Evolutionary conservation across 2,113 vertebrate genomes (phyloP), one percentile per base, ranked within the genome.

Genomic region (Sapajus apella): DNA sequence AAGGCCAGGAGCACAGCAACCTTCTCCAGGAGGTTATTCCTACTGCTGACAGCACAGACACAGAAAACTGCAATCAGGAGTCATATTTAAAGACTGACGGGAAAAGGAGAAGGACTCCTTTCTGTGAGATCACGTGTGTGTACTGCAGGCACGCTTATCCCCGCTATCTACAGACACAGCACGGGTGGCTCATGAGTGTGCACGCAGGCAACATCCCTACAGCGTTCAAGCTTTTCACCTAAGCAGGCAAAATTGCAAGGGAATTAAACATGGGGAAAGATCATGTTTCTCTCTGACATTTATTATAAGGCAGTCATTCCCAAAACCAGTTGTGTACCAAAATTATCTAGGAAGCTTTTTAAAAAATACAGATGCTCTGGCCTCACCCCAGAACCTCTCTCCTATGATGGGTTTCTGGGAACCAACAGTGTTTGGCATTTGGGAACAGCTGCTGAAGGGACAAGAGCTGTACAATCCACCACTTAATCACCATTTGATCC

Each of bases 401-500:
- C 58, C 61, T 7, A 43, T 11, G 58, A 47, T 11, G 35, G 35
- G 66, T 30, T 9, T 56, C 18, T 8, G 58, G 40, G 40, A 70
- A 66, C 40, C 3, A 5, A 30, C 4, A n/a, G 16, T 3, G 27
- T 37, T 12, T 61, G 75, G 80, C n/a, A 16, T 12, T 5, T 35
- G 20, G 37, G 35, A 35, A 80, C 1, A 21, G n/a, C 6, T 47
- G 50, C 25, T 61, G 61, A 89, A 85, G 10, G 92, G 11, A 47
- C 8, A 35, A 61, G 40, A 32, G 43, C 58, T 37, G 20, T 56
- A 76, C 23, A 92, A 80, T 84, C 80, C 40, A 85, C 80, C 40
- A 85, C 90, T 82, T 87, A 75, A 89, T 18, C 84, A 87, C 45
- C 66, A 45, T 50, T 84, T 58, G 94, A 96, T 93, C 50, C 52